Base-by-base conservation (phyloP, 2,113 vertebrate species). In the Lucifuga dentata region DNA sequence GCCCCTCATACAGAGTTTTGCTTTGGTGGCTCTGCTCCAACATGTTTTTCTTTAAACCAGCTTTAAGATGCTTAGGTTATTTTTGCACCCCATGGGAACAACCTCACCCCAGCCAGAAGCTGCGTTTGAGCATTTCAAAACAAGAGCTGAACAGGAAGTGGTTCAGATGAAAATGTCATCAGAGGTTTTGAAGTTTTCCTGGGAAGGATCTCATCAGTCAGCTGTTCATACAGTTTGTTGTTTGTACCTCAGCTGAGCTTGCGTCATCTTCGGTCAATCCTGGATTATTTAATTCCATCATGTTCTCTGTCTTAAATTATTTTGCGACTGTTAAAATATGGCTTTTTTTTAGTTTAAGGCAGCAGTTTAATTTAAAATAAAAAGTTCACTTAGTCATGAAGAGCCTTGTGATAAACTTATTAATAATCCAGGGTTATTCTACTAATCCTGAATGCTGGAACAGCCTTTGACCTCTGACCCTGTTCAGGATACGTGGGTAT, bases 131-230 rank as follows among this genome's bases (percentile, higher is more conserved):
- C 68, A 85, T 67, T 53, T 57, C 58, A 75, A 76, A 81, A 80
- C 74, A 68, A 65, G 63, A 81, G 23, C 39, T 21, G 66, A 66
- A 63, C 88, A 90, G 91, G 91, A 93, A 90, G 90, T 71, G 87
- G 79, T 87, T 76, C 72, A 20, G 80, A 78, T 40, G 56, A 60
- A 35, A 46, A 79, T 49, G 67, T 81, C 80, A 70, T 43, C 49
- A 11, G 15, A 3, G 61, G 78, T 76, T 81, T 74, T 59, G 51
- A 79, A 48, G 61, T 58, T 78, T 86, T 78, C 88, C 76, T 91
- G 86, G 83, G 90, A 92, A 90, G 88, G 15, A 65, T 60, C 44
- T 80, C 46, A 35, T 61, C 73, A 77, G 73, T 85, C 87, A 90
- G 88, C 89, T 90, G 88, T 87, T 80, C 40, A 86, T 55, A 83